phyloP scores from a whole-genome alignment of 2,888 invertebrate genomes.

The Cerceris ruficornis region DNA sequence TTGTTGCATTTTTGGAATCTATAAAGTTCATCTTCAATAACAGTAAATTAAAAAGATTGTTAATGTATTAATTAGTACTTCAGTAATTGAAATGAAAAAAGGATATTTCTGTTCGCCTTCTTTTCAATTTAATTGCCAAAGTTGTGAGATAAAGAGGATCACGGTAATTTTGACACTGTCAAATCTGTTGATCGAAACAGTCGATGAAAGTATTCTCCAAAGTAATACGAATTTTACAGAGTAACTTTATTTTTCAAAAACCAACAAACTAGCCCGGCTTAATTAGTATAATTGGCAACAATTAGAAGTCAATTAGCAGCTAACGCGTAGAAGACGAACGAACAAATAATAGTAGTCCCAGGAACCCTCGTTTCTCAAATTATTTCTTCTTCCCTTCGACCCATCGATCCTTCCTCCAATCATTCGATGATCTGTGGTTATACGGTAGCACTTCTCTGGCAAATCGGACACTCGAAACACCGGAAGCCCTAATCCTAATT shows the following conservation, averaged over 20 bases:
- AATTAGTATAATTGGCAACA: constrained; percentile 52
- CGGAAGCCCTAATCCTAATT: constrained; percentile 63
- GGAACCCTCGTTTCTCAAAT: constrained; percentile 20
- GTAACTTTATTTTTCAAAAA: not conserved
- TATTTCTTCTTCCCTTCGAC: not conserved
- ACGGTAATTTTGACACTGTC: too few species aligned
- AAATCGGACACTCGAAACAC: constrained; percentile 47
- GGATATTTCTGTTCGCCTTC: too few species aligned
- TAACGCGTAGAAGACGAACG: constrained; percentile 33
- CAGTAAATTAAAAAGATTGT: too few species aligned
- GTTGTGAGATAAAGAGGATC: too few species aligned
- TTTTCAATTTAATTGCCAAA: too few species aligned
- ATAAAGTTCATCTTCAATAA: too few species aligned
- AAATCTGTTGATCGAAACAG: too few species aligned
- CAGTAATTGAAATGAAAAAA: too few species aligned
- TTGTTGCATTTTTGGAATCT: too few species aligned
- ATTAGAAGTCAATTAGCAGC: constrained; percentile 52
- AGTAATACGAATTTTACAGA: too few species aligned
- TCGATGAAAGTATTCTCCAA: too few species aligned
- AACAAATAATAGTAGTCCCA: constrained; percentile 55
- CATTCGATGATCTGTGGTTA: constrained; percentile 60
- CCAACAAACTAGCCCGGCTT: constrained; percentile 1
- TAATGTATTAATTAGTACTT: too few species aligned
- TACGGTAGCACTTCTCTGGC: constrained; percentile 60
- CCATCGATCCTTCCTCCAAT: not conserved